Conservation (phyloP, 2,888 invertebrate genomes). For the Tenodera sinensis region DNA sequence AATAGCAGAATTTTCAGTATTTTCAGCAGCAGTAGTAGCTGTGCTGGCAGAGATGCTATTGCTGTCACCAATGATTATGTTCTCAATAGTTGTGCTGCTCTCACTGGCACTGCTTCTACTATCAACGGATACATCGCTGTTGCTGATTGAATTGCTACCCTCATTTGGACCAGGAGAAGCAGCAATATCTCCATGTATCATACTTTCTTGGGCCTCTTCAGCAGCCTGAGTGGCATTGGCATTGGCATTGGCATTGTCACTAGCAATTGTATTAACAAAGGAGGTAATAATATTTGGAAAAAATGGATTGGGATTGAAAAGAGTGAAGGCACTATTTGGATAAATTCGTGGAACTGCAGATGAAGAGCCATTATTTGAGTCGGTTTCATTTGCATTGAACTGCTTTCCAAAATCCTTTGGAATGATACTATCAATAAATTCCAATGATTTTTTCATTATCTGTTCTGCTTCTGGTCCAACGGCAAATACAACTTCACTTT, state of each 20-base stretch:
- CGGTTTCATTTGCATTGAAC: background rate
- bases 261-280: background rate
- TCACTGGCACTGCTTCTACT: background rate
- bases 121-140: background rate
- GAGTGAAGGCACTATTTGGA: background rate
- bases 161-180: background rate
- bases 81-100: background rate
- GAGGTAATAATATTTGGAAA: background rate
- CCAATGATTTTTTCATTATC: slow-evolving; percentile 20
- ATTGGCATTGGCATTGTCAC: background rate
- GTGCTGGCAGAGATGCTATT: background rate
- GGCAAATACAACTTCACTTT: slow-evolving; percentile 22
- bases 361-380: background rate
- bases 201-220: slow-evolving; percentile 9
- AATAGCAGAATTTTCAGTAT: background rate
- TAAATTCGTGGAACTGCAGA: background rate
- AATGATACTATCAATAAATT: background rate
- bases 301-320: background rate
- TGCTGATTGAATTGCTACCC: background rate
- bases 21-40: background rate
- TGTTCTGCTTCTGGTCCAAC: slow-evolving; percentile 23
- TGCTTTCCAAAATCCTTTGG: background rate
- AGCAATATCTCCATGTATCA: background rate
- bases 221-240: background rate
- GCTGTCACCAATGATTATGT: background rate